Base-by-base conservation (phyloP, 2,113 vertebrate genomes). In the Buteo buteo region DNA sequence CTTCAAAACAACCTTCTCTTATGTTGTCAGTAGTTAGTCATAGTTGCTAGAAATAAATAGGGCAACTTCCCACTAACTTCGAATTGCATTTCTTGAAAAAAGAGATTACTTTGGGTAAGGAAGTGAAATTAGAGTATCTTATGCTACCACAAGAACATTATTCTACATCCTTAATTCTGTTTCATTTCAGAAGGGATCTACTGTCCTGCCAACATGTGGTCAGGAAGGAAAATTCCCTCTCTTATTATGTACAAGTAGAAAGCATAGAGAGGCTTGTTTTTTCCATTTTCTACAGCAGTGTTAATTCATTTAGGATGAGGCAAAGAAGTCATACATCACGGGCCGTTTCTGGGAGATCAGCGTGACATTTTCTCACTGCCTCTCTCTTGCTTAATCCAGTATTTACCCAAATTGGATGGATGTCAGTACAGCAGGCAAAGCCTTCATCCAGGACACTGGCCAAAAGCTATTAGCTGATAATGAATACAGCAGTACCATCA, bases 271-370 rank as follows among this genome's bases (percentile, higher is more conserved):
- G 17, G 16, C 20, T 85, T 85, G 40, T 4, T 73, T 77, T 91
- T 90, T 40, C 88, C 65, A 72, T 76, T 89, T 76, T 90, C 52
- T 90, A 40, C 81, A 85, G 67, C 36, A 59, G 36, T n/a, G 45
- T 70, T 87, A 89, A 87, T 91, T 93, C 52, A 36, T 91, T 93
- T 89, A 84, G 81, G 70, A 84, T 0, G 0, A 95, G 13, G 61
- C 84, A 93, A 76, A 92, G 81, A 74, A 96, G 36, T 90, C 44
- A 57, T 81, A 96, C n/a, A 93, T 91, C 95, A 94, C 36, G 88
- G 13, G 2, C 44, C 80, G 49, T 78, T 95, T 67, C 78, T 94
- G 78, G 70, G 81, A 95, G 86, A 94, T 64, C 70, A 85, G 52
- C 10, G 6, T 44, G 78, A 90, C 62, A 82, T 89, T 95, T 96